phyloP scores from a whole-genome alignment of 2,113 vertebrate species.

The Strix uralensis region DNA sequence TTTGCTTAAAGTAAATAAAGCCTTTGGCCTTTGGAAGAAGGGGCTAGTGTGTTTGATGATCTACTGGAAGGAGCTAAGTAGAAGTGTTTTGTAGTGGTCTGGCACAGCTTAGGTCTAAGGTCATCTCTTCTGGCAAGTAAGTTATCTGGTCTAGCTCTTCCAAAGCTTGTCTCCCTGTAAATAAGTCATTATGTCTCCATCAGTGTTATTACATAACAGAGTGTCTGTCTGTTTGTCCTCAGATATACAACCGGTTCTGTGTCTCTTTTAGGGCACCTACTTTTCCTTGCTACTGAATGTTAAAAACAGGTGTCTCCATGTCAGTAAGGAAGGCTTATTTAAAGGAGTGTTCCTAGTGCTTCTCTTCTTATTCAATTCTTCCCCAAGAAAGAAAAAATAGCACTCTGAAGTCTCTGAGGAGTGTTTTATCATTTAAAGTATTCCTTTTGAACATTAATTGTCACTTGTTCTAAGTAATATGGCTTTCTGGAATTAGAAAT shows the following conservation, averaged over 20 bases:
- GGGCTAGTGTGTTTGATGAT: background rate
- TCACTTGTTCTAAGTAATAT: background rate
- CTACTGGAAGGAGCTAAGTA: background rate
- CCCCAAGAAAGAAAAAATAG: background rate
- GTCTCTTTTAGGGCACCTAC: background rate
- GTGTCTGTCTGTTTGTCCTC: background rate
- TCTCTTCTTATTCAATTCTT: background rate
- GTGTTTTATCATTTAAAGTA: background rate
- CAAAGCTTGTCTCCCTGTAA: background rate
- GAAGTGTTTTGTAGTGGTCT: background rate
- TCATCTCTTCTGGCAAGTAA: background rate
- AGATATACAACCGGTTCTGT: background rate
- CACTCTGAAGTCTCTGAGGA: background rate
- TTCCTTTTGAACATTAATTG: background rate
- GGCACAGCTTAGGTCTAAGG: background rate
- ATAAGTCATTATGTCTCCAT: background rate
- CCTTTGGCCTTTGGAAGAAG: background rate
- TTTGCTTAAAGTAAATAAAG: background rate
- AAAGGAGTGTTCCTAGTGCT: background rate
- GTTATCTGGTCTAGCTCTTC: background rate
- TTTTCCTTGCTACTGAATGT: background rate
- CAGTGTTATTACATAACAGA: background rate
- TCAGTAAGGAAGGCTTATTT: background rate
- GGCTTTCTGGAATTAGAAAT: conserved; percentile 13
- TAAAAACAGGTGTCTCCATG: background rate